These are phyloP conservation scores for Hylia prasina DNA, from an alignment of 2,113 vertebrate genomes.

Conservation along the genomic window DNA sequence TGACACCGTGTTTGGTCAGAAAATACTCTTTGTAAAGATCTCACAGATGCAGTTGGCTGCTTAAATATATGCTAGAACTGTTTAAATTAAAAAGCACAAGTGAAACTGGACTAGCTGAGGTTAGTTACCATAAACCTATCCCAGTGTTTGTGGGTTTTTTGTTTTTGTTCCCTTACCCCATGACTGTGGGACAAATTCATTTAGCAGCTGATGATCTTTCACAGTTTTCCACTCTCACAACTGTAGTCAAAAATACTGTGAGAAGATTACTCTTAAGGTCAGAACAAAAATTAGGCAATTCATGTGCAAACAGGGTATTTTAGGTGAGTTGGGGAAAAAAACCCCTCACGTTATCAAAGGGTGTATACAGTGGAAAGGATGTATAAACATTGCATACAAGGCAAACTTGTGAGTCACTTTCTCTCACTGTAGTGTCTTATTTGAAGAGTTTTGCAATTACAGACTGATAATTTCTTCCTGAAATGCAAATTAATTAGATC, in stretches of 20 bases:
- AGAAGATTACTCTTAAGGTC: neutral
- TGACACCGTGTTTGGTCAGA: neutral
- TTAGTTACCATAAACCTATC: neutral
- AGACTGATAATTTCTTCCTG: neutral
- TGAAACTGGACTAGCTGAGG: neutral
- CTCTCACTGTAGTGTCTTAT: neutral
- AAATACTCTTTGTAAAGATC: neutral
- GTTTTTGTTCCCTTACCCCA: neutral
- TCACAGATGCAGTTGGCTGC: neutral
- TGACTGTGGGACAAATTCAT: neutral
- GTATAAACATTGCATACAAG: accelerated
- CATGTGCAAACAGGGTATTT: neutral
- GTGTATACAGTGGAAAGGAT: neutral
- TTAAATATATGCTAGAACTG: neutral
- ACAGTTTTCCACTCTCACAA: neutral
- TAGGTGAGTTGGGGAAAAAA: neutral
- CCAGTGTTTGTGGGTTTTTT: neutral
- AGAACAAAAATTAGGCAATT: neutral
- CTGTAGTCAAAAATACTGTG: neutral
- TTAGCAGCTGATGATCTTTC: neutral
- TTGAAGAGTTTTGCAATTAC: neutral
- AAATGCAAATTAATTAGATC: neutral
- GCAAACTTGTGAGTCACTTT: neutral
- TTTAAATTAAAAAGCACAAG: neutral
- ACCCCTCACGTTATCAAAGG: neutral